phyloP scores from a whole-genome alignment of 1,140 invertebrate species.

The Drepana arcuata region DNA sequence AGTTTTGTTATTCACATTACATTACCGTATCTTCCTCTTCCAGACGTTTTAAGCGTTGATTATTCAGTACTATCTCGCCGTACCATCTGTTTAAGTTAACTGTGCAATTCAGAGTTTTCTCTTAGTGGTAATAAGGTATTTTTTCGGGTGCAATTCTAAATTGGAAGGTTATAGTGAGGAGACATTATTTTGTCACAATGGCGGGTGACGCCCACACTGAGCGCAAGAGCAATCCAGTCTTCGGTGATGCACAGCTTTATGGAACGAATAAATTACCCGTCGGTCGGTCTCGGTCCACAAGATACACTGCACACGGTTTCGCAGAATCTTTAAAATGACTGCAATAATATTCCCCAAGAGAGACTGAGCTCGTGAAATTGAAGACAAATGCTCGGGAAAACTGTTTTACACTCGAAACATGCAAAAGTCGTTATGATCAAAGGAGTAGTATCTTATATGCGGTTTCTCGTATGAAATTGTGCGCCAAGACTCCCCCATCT shows the following conservation, averaged over 20 bases:
- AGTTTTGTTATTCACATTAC: constrained; percentile 70
- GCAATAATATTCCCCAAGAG: constrained; percentile 28
- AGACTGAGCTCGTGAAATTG: neutral
- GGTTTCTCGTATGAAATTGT: no score
- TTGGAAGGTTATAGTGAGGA: constrained; percentile 49
- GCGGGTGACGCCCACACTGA: constrained; percentile 55
- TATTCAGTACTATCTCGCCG: constrained; percentile 61
- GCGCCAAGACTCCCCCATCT: no score
- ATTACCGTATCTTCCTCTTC: constrained; percentile 70
- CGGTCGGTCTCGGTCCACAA: constrained; percentile 33
- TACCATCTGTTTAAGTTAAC: constrained; percentile 46
- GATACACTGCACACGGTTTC: constrained; percentile 40
- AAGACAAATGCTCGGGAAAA: neutral
- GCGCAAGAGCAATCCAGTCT: constrained; percentile 42
- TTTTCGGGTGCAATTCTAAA: constrained; percentile 23
- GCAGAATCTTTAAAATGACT: constrained; percentile 38
- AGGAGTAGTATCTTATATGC: no score
- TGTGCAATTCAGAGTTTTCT: constrained; percentile 28
- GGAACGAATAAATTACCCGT: constrained; percentile 64
- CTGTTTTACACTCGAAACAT: no score
- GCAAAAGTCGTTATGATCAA: no score
- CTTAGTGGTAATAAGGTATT: constrained; percentile 23
- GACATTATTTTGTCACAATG: constrained; percentile 71
- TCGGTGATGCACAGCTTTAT: constrained; percentile 66
- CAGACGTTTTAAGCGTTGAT: constrained; percentile 70